phyloP scores from a whole-genome alignment of 2,797 vertebrate species.

The Notolabrus celidotus region DNA sequence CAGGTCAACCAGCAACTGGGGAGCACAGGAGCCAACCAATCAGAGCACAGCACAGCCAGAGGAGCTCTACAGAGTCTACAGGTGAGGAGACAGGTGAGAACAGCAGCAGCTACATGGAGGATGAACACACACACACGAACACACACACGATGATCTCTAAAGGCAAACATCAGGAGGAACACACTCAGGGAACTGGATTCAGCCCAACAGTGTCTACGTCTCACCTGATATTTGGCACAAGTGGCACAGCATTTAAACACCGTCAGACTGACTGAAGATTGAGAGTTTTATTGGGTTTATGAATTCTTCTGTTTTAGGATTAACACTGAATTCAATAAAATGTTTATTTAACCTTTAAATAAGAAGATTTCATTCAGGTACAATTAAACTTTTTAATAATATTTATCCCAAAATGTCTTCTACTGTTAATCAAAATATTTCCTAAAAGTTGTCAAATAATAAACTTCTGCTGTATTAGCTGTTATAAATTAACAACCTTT shows the following conservation, averaged over 20 bases:
- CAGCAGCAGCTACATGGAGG: constrained; percentile 34
- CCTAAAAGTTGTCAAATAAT: too few relatives aligned
- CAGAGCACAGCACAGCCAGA: constrained; percentile 61
- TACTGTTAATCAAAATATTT: too few relatives aligned
- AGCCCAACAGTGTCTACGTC: constrained; percentile 36
- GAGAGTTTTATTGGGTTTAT: too few relatives aligned
- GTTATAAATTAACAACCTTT: too few relatives aligned
- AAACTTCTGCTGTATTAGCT: too few relatives aligned
- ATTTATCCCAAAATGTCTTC: too few relatives aligned
- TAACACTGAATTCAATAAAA: too few relatives aligned
- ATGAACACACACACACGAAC: constrained; percentile 20
- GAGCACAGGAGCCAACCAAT: constrained; percentile 79
- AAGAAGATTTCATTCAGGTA: too few relatives aligned
- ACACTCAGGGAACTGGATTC: neutral
- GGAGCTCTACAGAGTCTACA: constrained; percentile 31
- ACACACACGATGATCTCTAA: neutral
- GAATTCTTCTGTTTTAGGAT: too few relatives aligned
- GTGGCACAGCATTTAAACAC: constrained; percentile 17
- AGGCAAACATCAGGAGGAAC: constrained; percentile 10
- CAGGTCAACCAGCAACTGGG: constrained; percentile 80
- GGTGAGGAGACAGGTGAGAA: constrained; percentile 22
- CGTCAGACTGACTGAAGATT: too few relatives aligned
- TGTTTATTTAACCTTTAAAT: too few relatives aligned
- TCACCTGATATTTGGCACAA: neutral
- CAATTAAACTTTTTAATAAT: too few relatives aligned